Evolutionary conservation across 1,140 invertebrate genomes (phyloP).

Genomic region (Zophobas atratus): DNA sequence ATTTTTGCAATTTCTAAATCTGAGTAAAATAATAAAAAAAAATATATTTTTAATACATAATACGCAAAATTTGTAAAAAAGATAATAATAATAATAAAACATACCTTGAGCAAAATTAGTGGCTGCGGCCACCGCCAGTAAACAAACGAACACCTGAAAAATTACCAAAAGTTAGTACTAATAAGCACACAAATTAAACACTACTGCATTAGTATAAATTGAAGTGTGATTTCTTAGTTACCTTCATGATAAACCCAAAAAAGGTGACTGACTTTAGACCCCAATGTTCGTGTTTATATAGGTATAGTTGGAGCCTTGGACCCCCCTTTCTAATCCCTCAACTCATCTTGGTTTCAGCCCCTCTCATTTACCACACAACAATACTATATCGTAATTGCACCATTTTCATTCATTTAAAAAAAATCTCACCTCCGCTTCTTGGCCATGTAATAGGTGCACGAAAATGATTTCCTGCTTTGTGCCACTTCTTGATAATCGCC

Average conservation of each 20-base stretch:
- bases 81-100: slow-evolving; percentile 8
- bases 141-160: slow-evolving; percentile 55
- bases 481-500: slow-evolving; percentile 10
- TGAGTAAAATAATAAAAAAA: too few species aligned
- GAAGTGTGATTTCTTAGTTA: slow-evolving; percentile 37
- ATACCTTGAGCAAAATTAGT: slow-evolving; percentile 55
- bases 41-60: too few species aligned
- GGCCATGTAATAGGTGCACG: slow-evolving; percentile 11
- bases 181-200: not conserved
- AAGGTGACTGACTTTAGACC: slow-evolving; percentile 56
- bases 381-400: slow-evolving; percentile 33
- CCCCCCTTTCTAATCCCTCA: slow-evolving; percentile 55
- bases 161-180: slow-evolving; percentile 2
- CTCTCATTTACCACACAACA: slow-evolving; percentile 23
- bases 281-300: slow-evolving; percentile 51
- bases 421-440: slow-evolving; percentile 41
- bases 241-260: slow-evolving; percentile 56
- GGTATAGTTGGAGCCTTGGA: slow-evolving; percentile 50
- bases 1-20: too few species aligned
- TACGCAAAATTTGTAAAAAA: not conserved
- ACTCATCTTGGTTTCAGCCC: slow-evolving; percentile 39
- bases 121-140: slow-evolving; percentile 54
- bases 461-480: slow-evolving; percentile 31
- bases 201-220: not conserved
- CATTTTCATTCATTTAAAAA: slow-evolving; percentile 30